Evolutionary conservation across 2,113 vertebrate genomes (phyloP).

Genomic region (Oxygymnocypris stewartii): DNA sequence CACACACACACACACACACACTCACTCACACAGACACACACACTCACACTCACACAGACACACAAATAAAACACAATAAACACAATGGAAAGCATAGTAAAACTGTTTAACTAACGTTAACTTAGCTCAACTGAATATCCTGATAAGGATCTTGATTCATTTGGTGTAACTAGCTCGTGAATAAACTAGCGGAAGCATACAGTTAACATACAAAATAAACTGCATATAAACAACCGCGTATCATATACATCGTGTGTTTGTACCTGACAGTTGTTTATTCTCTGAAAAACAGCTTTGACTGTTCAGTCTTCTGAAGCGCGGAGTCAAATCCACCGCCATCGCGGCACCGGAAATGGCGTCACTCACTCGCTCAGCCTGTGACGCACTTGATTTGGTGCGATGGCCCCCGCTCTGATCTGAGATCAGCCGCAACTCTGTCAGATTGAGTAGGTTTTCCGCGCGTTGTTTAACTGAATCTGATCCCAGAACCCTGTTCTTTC

Average conservation of each 20-base stretch:
- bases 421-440: not conserved
- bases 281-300: slow-evolving; percentile 73
- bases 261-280: slow-evolving; percentile 66
- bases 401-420: not conserved
- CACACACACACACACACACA: too few species aligned
- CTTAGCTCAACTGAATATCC: not conserved
- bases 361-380: not conserved
- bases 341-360: slow-evolving; percentile 49
- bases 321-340: slow-evolving; percentile 82
- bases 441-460: not conserved
- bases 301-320: slow-evolving; percentile 74
- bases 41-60: too few species aligned
- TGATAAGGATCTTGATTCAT: not conserved
- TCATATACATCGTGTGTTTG: slow-evolving; percentile 11
- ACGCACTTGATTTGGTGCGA: not conserved
- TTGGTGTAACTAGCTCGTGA: not conserved
- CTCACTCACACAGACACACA: too few species aligned
- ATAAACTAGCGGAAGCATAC: not conserved
- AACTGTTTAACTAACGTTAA: too few species aligned
- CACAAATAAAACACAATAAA: not conserved
- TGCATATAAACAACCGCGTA: not conserved
- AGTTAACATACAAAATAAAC: not conserved
- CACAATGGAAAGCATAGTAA: not conserved
- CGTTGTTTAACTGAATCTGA: not conserved
- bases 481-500: not conserved